These are phyloP conservation scores for Xestia c-nigrum DNA, from an alignment of 2,888 invertebrate species.

Conservation along the genomic window DNA sequence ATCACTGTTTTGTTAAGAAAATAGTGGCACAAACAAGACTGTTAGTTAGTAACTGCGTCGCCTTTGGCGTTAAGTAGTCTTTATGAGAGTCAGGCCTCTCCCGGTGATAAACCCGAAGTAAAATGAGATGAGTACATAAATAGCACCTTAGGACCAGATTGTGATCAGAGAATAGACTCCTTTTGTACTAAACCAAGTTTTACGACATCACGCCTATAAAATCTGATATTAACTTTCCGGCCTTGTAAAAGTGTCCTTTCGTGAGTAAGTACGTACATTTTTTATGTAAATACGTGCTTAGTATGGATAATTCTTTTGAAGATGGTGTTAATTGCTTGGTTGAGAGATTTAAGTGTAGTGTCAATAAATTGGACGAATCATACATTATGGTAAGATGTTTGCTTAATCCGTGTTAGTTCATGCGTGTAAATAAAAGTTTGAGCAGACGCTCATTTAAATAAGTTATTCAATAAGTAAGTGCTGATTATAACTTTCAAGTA, in stretches of 20 bases:
- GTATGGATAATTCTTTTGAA: slow-evolving; percentile 45
- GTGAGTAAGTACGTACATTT: slow-evolving; percentile 19
- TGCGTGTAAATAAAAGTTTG: slow-evolving; percentile 17
- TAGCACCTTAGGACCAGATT: slow-evolving; percentile 65
- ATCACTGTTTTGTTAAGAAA: slow-evolving; percentile 73
- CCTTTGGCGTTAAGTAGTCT: slow-evolving; percentile 72
- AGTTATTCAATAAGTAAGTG: not conserved
- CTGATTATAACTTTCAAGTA: not conserved
- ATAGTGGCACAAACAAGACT: slow-evolving; percentile 79
- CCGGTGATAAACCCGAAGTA: slow-evolving; percentile 66
- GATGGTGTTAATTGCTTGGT: slow-evolving; percentile 45
- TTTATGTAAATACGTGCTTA: slow-evolving; percentile 60
- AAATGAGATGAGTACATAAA: slow-evolving; percentile 67
- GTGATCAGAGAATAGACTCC: slow-evolving; percentile 66
- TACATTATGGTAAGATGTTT: slow-evolving; percentile 22
- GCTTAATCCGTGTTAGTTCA: slow-evolving; percentile 27
- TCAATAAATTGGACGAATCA: slow-evolving; percentile 32
- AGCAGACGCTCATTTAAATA: slow-evolving; percentile 8
- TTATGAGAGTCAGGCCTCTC: slow-evolving; percentile 65
- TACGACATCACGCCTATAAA: slow-evolving; percentile 61
- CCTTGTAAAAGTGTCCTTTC: slow-evolving; percentile 52
- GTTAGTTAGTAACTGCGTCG: slow-evolving; percentile 73
- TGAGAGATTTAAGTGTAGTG: slow-evolving; percentile 38
- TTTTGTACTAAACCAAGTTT: slow-evolving; percentile 60
- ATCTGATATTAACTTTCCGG: slow-evolving; percentile 61